Conservation (phyloP, 2,888 invertebrate species). For the Ophioninae sp. region DNA sequence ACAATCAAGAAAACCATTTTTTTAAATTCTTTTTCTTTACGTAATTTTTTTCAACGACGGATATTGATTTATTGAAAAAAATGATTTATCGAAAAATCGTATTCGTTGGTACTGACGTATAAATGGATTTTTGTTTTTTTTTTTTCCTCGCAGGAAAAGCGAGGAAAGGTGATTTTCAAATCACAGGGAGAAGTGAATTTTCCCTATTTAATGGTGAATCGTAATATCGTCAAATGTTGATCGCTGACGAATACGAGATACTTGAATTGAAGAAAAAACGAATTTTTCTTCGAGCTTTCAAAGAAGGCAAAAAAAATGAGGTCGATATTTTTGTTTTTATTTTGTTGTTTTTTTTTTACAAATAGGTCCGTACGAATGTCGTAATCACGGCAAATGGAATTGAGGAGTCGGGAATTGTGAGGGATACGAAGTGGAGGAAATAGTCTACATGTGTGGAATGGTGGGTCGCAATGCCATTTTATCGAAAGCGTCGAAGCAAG, state of each 20-base stretch:
- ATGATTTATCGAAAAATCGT: neutral
- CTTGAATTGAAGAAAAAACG: neutral
- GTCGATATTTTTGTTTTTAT: neutral
- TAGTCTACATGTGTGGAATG: slow-evolving; percentile 51
- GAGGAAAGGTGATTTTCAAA: neutral
- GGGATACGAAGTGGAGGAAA: slow-evolving; percentile 69
- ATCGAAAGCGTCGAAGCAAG: slow-evolving; percentile 11
- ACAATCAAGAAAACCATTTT: slow-evolving; percentile 63
- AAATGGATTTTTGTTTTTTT: neutral
- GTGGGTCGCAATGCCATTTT: slow-evolving; percentile 22
- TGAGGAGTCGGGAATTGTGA: neutral
- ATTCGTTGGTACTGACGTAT: neutral
- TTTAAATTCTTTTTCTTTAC: neutral
- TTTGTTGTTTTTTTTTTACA: neutral
- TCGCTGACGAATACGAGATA: neutral
- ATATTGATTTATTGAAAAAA: neutral
- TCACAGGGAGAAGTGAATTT: neutral
- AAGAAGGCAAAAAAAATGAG: neutral
- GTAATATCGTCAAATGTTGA: neutral
- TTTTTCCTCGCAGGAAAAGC: neutral
- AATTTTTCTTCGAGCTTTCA: neutral
- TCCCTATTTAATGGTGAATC: neutral
- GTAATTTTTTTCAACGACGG: neutral
- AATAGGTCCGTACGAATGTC: slow-evolving; percentile 16
- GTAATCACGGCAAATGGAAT: slow-evolving; percentile 51